Base-by-base conservation (phyloP, 2,797 vertebrate genomes). In the Vireo griseus region DNA sequence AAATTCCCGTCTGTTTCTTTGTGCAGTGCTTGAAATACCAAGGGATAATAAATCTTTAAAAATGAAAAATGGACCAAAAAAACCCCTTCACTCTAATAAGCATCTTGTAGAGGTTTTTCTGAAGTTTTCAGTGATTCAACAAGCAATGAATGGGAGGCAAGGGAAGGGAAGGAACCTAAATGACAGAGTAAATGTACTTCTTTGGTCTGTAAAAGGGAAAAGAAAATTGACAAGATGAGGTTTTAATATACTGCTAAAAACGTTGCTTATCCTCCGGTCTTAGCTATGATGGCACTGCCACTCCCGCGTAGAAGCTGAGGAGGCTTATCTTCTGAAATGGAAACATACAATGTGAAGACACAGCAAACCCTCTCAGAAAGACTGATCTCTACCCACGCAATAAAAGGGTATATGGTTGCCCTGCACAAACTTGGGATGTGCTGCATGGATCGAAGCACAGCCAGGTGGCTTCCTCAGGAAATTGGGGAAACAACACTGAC, bases 321-420 rank as follows among this genome's bases (percentile, higher is more conserved):
- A 55, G 21, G 25, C 39, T 50, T 73, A 5, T 42, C 9, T 47
- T 29, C 65, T 68, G n/a, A 50, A 59, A 44, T 58, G 29, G 20
- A 39, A 87, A 15, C 37, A 47, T 8, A 54, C 52, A 37, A 40
- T 22, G 29, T 25, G 25, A 62, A 66, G 37, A n/a, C 74, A 44
- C 10, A 44, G 39, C 69, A 69, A 22, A n/a, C 19, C 22, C 7
- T 61, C 7, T 31, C 35, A 14, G 20, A 62, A 68, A 74, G 52
- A 9, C 22, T 50, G 35, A 42, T 63, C 58, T 50, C 6, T 31
- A 18, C 9, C 12, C 0, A 0, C 33, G 45, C 17, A 31, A 6
- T 4, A 5, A 5, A 39, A 51, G 37, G 22, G 6, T 11, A 11
- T 47, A 42, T 76, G 51, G 26, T 2, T 77, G 17, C 77, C 42